These are phyloP conservation scores for Epirrhoe alternata DNA, from an alignment of 2,888 invertebrate species.

Conservation along the genomic window DNA sequence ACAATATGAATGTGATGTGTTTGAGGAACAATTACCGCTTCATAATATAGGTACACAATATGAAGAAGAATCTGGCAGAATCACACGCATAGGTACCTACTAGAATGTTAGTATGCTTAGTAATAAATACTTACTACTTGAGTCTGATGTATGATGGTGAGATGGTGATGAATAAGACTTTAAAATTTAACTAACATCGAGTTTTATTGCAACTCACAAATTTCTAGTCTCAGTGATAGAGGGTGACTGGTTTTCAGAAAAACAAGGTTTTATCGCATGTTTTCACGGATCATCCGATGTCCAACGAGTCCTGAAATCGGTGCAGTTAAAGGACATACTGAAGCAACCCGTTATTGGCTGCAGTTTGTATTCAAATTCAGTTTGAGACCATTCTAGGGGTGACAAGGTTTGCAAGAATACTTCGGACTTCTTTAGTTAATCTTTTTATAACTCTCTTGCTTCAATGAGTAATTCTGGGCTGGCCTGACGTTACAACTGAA, in stretches of 20 bases:
- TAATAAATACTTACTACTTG: too few species aligned
- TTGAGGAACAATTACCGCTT: background rate
- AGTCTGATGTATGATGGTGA: too few species aligned
- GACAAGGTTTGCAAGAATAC: conserved; percentile 27
- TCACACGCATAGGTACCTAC: background rate
- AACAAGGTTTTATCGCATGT: conserved; percentile 9
- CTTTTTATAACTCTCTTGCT: too few species aligned
- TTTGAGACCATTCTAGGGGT: conserved; percentile 27
- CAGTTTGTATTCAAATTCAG: conserved; percentile 43
- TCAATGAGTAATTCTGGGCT: too few species aligned
- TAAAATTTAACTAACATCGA: too few species aligned
- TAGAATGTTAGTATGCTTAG: too few species aligned
- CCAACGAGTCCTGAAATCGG: conserved; percentile 37
- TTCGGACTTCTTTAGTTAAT: too few species aligned
- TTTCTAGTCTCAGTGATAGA: background rate
- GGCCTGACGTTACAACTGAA: too few species aligned
- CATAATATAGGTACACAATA: background rate
- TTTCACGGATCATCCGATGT: conserved; percentile 34
- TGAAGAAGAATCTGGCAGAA: background rate
- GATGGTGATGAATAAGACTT: too few species aligned
- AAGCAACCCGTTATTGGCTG: conserved; percentile 42
- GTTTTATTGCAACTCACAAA: too few species aligned
- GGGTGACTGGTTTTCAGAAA: background rate
- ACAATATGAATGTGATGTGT: background rate
- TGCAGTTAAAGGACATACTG: conserved; percentile 32